Percentiles rank a stretch among this genome's conserved stretches.
These are phyloP conservation scores for Notothenia rossii DNA, from an alignment of 2,113 vertebrate species.

Conservation along the genomic window DNA sequence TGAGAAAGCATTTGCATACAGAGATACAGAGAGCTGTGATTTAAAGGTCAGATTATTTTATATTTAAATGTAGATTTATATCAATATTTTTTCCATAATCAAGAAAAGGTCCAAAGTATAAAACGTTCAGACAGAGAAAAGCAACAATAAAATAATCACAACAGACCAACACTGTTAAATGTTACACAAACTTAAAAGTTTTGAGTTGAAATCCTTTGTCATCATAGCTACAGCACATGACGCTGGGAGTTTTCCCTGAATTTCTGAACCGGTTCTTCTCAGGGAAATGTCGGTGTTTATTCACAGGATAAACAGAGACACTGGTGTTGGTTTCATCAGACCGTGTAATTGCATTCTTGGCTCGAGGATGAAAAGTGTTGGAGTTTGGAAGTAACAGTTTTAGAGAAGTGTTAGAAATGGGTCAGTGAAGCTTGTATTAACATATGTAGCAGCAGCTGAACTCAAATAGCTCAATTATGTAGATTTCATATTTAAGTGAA, in stretches of 20 bases:
- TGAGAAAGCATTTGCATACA: neutral
- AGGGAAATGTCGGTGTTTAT: slow-evolving; percentile 31
- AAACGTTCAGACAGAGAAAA: no score
- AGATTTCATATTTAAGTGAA: no score
- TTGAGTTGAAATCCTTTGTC: neutral
- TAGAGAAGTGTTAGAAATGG: slow-evolving; percentile 19
- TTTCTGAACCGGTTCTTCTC: neutral
- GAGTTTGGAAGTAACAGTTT: neutral
- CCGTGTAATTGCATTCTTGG: slow-evolving; percentile 40
- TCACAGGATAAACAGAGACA: slow-evolving; percentile 38
- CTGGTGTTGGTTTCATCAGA: slow-evolving; percentile 8
- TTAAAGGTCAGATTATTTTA: no score
- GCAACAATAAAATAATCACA: no score
- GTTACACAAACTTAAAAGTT: neutral
- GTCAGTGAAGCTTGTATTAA: slow-evolving; percentile 20
- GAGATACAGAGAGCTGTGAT: no score
- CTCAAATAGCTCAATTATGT: no score
- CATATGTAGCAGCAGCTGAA: neutral
- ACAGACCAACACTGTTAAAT: neutral
- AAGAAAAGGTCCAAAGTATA: no score
- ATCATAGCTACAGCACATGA: neutral
- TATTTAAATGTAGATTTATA: neutral
- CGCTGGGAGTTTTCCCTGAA: neutral
- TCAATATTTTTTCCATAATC: neutral
- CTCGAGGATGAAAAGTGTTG: neutral